Conservation (phyloP, 2,888 invertebrate species). For the Plagiodera versicolora region DNA sequence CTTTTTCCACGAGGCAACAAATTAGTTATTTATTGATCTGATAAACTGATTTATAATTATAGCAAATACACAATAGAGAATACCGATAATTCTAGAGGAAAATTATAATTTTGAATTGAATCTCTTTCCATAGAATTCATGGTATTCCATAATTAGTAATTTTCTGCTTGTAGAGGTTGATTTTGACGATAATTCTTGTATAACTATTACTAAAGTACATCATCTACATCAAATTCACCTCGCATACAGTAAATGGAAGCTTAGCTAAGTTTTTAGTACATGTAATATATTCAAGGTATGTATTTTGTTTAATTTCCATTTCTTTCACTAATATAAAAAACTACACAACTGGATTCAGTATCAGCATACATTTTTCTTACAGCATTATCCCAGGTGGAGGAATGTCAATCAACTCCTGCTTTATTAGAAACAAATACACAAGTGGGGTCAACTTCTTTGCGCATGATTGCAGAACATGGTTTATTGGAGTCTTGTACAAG, state of each 20-base stretch:
- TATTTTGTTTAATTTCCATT: conserved; percentile 9
- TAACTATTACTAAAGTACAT: not conserved
- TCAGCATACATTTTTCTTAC: conserved; percentile 39
- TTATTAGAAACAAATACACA: conserved; percentile 68
- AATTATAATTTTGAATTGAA: too few species aligned
- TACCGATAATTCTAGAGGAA: too few species aligned
- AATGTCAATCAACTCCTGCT: conserved; percentile 87
- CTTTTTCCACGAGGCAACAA: too few species aligned
- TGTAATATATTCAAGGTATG: conserved; percentile 17
- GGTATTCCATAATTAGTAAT: too few species aligned
- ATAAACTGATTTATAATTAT: too few species aligned
- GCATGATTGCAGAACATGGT: conserved; percentile 85
- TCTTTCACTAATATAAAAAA: not conserved
- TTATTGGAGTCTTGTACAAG: conserved; percentile 84
- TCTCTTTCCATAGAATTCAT: too few species aligned
- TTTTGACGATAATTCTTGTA: too few species aligned
- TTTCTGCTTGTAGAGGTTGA: too few species aligned
- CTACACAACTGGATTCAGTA: not conserved
- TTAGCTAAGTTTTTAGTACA: not conserved
- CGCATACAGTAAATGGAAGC: not conserved
- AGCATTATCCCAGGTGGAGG: conserved; percentile 83
- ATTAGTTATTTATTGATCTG: too few species aligned
- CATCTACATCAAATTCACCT: not conserved
- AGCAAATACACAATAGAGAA: too few species aligned
- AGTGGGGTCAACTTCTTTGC: conserved; percentile 67